A percentile compares a stretch with the other conserved stretches of the same genome.
Conservation (phyloP, 2,797 vertebrate genomes). For the Okamejei kenojei region DNA sequence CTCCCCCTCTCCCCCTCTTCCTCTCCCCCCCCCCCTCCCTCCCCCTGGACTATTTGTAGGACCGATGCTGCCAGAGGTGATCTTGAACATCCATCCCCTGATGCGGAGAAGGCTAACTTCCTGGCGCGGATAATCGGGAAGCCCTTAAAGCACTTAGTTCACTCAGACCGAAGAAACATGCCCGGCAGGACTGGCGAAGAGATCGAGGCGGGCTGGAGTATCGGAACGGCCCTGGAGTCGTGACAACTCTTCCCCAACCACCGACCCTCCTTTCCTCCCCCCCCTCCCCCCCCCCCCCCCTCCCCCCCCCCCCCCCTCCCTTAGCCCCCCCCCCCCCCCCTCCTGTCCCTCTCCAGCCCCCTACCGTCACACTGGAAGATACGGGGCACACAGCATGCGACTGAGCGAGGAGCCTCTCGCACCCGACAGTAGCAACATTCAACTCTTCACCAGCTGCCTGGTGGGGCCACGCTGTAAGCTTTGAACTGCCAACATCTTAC, state of each 20-base stretch:
- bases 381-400: constrained; percentile 49
- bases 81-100: background rate
- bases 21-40: no score
- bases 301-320: constrained; percentile 45
- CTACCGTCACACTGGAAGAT: constrained; percentile 43
- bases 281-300: constrained; percentile 43
- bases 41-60: background rate
- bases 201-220: constrained; percentile 38
- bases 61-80: background rate
- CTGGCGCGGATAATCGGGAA: constrained; percentile 8
- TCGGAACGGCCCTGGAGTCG: constrained; percentile 20
- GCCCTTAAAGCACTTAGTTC: background rate
- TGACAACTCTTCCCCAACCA: no score
- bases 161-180: background rate
- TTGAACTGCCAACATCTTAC: background rate
- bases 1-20: background rate
- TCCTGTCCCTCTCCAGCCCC: constrained; percentile 42
- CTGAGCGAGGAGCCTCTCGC: constrained; percentile 55
- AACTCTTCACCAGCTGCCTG: background rate
- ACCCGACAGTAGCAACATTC: constrained; percentile 45
- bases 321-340: constrained; percentile 43
- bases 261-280: background rate
- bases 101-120: background rate
- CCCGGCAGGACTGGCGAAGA: constrained; percentile 33
- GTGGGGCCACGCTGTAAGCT: background rate